phyloP scores from a whole-genome alignment of 1,140 invertebrate species.

The Pemphigus obesinymphae region DNA sequence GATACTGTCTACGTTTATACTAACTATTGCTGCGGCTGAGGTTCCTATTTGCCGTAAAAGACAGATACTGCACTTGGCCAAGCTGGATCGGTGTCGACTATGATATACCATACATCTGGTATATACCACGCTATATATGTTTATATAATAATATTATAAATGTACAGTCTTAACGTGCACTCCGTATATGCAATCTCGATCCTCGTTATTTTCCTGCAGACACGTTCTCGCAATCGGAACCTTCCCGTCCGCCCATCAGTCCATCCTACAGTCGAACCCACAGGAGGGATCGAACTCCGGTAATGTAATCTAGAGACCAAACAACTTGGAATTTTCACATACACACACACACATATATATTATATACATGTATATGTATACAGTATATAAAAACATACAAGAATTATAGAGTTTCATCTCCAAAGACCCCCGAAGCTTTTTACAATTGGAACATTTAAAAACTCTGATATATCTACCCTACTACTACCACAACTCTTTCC shows the following conservation, averaged over 20 bases:
- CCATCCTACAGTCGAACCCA: background rate
- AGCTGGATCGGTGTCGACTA: background rate
- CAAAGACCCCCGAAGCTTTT: constrained; percentile 20
- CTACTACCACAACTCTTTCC: too few relatives aligned
- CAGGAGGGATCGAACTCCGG: background rate
- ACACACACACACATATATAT: background rate
- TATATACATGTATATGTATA: background rate
- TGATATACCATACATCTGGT: background rate
- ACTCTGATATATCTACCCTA: background rate
- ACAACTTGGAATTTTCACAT: background rate
- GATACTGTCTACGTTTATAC: too few relatives aligned
- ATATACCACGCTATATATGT: background rate
- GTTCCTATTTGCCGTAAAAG: background rate
- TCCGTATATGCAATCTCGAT: background rate
- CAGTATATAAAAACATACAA: too few relatives aligned
- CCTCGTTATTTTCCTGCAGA: too few relatives aligned
- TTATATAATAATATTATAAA: background rate
- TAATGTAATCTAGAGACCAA: constrained; percentile 35
- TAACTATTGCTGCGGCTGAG: too few relatives aligned
- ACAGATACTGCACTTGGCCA: background rate
- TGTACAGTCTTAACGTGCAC: background rate
- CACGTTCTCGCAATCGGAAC: background rate
- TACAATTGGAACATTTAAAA: constrained; percentile 19
- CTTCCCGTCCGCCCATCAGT: background rate
- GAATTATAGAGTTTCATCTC: constrained; percentile 22